phyloP scores from a whole-genome alignment of 2,888 invertebrate genomes.

The Nemotelus nigrinus region DNA sequence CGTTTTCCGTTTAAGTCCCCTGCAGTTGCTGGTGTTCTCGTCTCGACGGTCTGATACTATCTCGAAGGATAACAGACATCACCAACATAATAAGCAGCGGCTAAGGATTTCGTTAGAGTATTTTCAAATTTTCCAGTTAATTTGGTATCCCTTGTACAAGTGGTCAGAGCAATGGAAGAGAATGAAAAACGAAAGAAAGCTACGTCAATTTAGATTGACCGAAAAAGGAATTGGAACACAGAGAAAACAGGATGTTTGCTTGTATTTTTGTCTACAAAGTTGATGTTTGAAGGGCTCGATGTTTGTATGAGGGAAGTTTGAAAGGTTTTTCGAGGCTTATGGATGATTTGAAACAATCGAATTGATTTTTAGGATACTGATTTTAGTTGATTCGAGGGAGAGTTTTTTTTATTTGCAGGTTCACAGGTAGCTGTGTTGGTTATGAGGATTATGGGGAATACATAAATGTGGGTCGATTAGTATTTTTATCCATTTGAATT shows the following conservation, averaged over 20 bases:
- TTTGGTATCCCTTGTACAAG: conserved; percentile 40
- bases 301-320: neutral
- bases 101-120: conserved; percentile 44
- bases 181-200: neutral
- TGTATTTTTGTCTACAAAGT: neutral
- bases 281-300: conserved; percentile 2
- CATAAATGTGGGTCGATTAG: too few relatives aligned
- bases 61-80: conserved; percentile 38
- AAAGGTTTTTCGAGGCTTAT: too few relatives aligned
- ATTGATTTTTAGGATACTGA: too few relatives aligned
- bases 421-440: too few relatives aligned
- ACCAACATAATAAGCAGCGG: conserved; percentile 22
- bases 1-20: conserved; percentile 17
- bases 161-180: neutral
- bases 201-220: neutral
- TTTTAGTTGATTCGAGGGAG: too few relatives aligned
- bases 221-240: neutral
- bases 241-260: conserved; percentile 10
- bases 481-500: too few relatives aligned
- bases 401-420: too few relatives aligned
- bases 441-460: too few relatives aligned
- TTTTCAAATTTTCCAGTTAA: conserved; percentile 47
- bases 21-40: neutral
- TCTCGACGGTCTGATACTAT: conserved; percentile 8
- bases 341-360: too few relatives aligned